Base-by-base conservation (phyloP, 2,113 vertebrate species). In the Petrocephalus microphthalmus region DNA sequence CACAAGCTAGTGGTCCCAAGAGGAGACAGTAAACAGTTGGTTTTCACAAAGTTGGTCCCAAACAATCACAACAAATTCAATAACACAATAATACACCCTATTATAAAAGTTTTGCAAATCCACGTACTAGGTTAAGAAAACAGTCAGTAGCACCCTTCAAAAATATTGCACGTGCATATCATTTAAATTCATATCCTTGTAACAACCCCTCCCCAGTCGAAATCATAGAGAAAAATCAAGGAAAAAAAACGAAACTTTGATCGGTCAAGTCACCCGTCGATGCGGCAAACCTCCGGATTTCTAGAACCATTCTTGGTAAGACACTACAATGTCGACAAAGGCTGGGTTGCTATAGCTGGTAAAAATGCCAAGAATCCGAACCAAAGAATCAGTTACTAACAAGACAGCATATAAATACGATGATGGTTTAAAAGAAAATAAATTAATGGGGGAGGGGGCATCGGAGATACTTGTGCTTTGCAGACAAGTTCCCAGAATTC, bases 81-180 rank as follows among this genome's bases (percentile, higher is more conserved):
- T 89, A 78, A 82, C 85, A 71, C 67, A 82, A 82, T 86, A 87
- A 89, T 47, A 87, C 88, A 89, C 84, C 37, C 54, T 54, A 78
- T 54, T 85, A 67, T 45, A 87, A 89, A 89, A 89, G 52, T 52
- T 78, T 57, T 37, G 22, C 57, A 88, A 85, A 89, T 89, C 54
- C 81, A 89, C 82, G 8, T 60, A 56, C 84, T 85, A 83, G 71
- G 7, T 74, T 87, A 87, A 45, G 64, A 89, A 89, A 89, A 90
- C 88, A 95, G 94, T 96, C 95, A 95, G 93, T 94, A 95, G 94
- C 95, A 96, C 94, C 95, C 95, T 95, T 95, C 95, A 96, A 95
- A 96, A 95, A 96, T 96, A 96, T 96, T 95, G 96, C 96, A 96
- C 94, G 93, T 96, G 94, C 94, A 96, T 95, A 95, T 95, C 94